phyloP scores from a whole-genome alignment of 1,140 invertebrate species.

The Drosophila lini region DNA sequence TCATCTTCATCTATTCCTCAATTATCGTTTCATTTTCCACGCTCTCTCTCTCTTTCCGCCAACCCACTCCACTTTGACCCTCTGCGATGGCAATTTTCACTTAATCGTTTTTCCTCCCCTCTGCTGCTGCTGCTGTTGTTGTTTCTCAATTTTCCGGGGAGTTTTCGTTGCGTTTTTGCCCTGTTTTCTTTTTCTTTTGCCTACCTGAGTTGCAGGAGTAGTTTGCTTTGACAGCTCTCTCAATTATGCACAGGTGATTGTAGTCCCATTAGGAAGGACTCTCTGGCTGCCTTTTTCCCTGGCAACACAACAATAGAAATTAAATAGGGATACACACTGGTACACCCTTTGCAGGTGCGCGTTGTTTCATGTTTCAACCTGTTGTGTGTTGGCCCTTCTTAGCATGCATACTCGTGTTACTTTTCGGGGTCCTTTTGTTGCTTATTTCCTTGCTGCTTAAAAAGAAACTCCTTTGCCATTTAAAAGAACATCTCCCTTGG shows the following conservation, averaged over 20 bases:
- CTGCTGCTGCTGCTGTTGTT: conserved; percentile 13
- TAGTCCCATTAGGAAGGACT: conserved; percentile 25
- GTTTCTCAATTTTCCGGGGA: conserved; percentile 35
- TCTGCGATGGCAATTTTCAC: conserved; percentile 63
- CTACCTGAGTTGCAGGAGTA: conserved; percentile 39
- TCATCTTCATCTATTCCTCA: conserved; percentile 17
- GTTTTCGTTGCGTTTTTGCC: conserved; percentile 25
- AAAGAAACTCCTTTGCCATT: conserved; percentile 55
- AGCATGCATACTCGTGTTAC: conserved; percentile 22
- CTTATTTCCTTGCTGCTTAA: conserved; percentile 10
- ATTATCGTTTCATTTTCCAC: conserved; percentile 52
- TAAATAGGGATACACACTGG: conserved; percentile 36
- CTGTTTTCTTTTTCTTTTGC: conserved; percentile 20
- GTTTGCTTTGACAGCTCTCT: conserved; percentile 59
- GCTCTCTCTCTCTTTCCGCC: conserved; percentile 48
- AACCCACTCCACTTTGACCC: conserved; percentile 51
- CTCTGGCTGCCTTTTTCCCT: not conserved
- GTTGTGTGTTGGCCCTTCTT: conserved; percentile 44
- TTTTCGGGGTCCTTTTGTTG: conserved; percentile 5
- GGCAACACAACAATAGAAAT: conserved; percentile 59
- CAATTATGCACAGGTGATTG: conserved; percentile 58
- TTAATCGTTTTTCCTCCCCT: conserved; percentile 40
- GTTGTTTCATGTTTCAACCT: conserved; percentile 70
- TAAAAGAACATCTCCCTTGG: conserved; percentile 2
- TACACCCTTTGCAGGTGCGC: conserved; percentile 31